Percentiles rank a stretch among this genome's conserved stretches.
Conservation (phyloP, 2,888 invertebrate genomes). For the Orthosia cruda region DNA sequence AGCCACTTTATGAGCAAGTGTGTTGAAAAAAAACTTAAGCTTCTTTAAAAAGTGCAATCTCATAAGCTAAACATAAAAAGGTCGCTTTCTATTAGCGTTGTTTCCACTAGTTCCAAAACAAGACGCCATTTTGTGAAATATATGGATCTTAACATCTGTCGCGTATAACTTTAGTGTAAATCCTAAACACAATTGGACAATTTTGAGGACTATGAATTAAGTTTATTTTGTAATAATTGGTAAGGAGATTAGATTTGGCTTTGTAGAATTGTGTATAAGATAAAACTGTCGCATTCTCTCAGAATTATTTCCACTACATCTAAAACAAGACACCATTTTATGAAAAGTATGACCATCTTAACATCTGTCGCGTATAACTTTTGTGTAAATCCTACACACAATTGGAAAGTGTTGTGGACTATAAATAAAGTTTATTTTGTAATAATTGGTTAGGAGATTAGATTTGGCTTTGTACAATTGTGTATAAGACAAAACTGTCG, state of each 20-base stretch:
- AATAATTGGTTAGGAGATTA: conserved; percentile 41
- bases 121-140: no score
- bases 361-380: conserved; percentile 29
- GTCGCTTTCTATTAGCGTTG: no score
- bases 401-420: conserved; percentile 15
- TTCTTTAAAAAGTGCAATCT: no score
- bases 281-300: no score
- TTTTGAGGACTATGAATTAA: conserved; percentile 33
- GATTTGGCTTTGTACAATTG: conserved; percentile 21
- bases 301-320: background rate
- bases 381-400: background rate
- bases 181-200: background rate
- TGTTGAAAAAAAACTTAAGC: no score
- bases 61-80: no score
- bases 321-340: conserved; percentile 30
- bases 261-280: conserved; percentile 11
- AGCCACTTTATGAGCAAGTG: no score
- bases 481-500: background rate
- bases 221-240: conserved; percentile 42
- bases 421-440: conserved; percentile 36
- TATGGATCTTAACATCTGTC: no score
- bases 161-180: no score
- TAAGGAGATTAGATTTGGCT: conserved; percentile 30
- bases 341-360: conserved; percentile 7
- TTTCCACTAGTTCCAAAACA: no score